These are phyloP conservation scores for Noctua janthe DNA, from an alignment of 2,888 invertebrate species.

Conservation along the genomic window DNA sequence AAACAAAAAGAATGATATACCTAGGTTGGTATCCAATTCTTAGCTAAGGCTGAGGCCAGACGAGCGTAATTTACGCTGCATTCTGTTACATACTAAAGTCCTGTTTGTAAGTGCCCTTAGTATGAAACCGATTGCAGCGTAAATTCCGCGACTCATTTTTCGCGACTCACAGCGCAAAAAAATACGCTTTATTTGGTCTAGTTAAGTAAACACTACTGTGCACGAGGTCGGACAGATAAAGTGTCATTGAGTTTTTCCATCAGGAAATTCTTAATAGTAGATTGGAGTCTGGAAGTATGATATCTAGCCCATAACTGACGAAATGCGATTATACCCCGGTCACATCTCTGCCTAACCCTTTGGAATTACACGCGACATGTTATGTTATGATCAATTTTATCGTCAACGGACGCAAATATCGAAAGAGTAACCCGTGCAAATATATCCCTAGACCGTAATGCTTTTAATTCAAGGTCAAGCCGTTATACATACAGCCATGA, in stretches of 20 bases:
- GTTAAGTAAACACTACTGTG: background rate
- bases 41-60: background rate
- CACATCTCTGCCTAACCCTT: background rate
- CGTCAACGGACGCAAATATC: background rate
- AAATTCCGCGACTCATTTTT: too few species aligned
- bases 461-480: slow-evolving; percentile 29
- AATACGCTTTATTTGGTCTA: background rate
- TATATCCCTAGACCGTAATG: slow-evolving; percentile 2
- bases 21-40: background rate
- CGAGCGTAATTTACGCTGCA: too few species aligned
- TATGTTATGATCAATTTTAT: background rate
- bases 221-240: background rate
- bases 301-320: background rate
- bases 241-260: background rate
- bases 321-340: background rate
- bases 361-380: too few species aligned
- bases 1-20: background rate
- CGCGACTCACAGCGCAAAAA: too few species aligned
- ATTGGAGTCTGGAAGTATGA: too few species aligned
- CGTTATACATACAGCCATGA: slow-evolving; percentile 20
- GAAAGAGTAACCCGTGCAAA: background rate
- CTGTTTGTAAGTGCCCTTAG: too few species aligned
- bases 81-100: too few species aligned
- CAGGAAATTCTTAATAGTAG: background rate
- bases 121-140: too few species aligned